phyloP scores from a whole-genome alignment of 1,140 invertebrate genomes.

The Uloborus diversus region DNA sequence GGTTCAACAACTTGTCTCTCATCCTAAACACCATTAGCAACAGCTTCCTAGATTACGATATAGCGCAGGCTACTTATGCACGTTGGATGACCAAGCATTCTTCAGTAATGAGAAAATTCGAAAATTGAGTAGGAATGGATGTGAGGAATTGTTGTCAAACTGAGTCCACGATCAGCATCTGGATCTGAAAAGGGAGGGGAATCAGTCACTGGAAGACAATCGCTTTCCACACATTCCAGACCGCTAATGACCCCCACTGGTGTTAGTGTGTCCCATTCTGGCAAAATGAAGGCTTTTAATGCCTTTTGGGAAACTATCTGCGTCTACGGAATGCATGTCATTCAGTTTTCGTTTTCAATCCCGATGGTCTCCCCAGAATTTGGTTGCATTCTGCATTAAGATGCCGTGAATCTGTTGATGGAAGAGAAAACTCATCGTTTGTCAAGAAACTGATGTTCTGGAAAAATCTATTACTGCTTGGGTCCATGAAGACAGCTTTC shows the following conservation, averaged over 20 bases:
- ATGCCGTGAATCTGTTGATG: slow-evolving; percentile 26
- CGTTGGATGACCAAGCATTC: no score
- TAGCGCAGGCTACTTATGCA: no score
- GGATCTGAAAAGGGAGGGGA: no score
- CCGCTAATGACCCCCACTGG: slow-evolving; percentile 43
- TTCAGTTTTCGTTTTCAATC: slow-evolving; percentile 30
- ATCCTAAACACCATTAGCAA: no score
- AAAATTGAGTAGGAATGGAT: no score
- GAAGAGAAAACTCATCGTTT: slow-evolving; percentile 16
- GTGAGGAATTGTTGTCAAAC: slow-evolving; percentile 50
- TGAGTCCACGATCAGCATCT: slow-evolving; percentile 5
- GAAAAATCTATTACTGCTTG: slow-evolving; percentile 45
- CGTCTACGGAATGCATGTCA: not conserved
- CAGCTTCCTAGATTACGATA: no score
- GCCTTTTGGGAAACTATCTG: not conserved
- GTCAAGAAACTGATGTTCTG: slow-evolving; percentile 38
- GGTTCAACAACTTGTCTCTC: no score
- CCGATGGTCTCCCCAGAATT: not conserved
- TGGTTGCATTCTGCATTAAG: slow-evolving; percentile 20
- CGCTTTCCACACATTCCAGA: slow-evolving; percentile 25
- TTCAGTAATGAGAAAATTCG: no score
- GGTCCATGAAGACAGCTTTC: slow-evolving; percentile 2
- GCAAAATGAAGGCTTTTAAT: slow-evolving; percentile 50
- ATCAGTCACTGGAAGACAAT: slow-evolving; percentile 14
- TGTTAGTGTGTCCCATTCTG: slow-evolving; percentile 16